These are phyloP conservation scores for Formica exsecta DNA, from an alignment of 1,140 invertebrate species.

Conservation along the genomic window DNA sequence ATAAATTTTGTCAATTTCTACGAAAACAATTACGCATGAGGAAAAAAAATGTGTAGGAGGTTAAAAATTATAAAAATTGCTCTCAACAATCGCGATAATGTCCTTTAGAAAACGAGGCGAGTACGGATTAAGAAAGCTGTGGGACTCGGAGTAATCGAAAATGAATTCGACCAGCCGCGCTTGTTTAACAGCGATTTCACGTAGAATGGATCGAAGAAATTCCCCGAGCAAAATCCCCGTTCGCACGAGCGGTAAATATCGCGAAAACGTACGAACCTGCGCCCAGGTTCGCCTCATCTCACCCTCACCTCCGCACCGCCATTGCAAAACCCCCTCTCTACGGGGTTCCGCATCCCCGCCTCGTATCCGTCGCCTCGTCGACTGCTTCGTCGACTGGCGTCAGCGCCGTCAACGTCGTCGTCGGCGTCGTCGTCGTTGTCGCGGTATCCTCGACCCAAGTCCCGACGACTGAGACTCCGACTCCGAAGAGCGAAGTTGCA, in stretches of 20 bases:
- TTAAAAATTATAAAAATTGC: neutral
- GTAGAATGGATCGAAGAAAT: constrained; percentile 17
- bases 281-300: constrained; percentile 60
- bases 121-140: neutral
- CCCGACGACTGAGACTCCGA: neutral
- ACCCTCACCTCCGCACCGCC: constrained; percentile 58
- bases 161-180: neutral
- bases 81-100: neutral
- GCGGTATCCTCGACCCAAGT: constrained; percentile 29
- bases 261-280: constrained; percentile 68
- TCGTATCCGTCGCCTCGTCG: constrained; percentile 64
- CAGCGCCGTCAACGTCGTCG: constrained; percentile 64
- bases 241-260: constrained; percentile 46
- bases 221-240: neutral
- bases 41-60: no score
- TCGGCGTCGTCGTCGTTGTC: constrained; percentile 55
- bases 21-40: no score
- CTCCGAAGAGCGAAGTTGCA: neutral
- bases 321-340: constrained; percentile 57
- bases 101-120: neutral
- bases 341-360: constrained; percentile 64
- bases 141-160: neutral
- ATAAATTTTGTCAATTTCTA: no score
- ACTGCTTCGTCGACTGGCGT: constrained; percentile 66
- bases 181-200: constrained; percentile 23